phyloP scores from a whole-genome alignment of 2,888 invertebrate species.

The Leistus spinibarbis region DNA sequence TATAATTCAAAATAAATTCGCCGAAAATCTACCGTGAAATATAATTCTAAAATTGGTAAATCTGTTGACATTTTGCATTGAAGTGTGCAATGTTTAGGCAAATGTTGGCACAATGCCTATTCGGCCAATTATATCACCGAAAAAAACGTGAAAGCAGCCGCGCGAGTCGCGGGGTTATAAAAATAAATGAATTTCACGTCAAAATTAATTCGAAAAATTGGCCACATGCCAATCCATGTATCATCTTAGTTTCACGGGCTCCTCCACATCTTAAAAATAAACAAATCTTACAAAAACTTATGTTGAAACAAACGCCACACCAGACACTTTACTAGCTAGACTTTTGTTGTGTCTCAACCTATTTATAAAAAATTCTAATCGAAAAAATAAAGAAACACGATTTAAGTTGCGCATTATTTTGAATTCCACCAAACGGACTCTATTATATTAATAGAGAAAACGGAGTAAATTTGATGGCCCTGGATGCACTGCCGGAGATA shows the following conservation, averaged over 20 bases:
- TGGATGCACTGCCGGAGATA: neutral
- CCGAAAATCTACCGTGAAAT: too few species aligned
- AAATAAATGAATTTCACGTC: neutral
- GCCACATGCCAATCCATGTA: conserved; percentile 21
- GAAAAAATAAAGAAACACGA: neutral
- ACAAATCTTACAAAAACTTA: neutral
- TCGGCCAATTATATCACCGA: conserved; percentile 35
- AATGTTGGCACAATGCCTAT: conserved; percentile 24
- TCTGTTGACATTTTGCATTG: neutral
- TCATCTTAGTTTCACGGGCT: conserved; percentile 24
- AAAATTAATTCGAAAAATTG: neutral
- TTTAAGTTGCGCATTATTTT: neutral
- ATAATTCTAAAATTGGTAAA: neutral
- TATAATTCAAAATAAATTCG: neutral
- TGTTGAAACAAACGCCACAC: neutral
- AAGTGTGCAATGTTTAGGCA: neutral
- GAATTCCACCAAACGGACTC: too few species aligned
- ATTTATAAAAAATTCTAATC: neutral
- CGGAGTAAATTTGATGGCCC: too few species aligned
- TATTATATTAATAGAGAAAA: too few species aligned
- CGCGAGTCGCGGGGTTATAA: neutral
- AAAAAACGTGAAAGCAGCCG: conserved; percentile 20
- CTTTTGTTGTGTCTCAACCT: neutral
- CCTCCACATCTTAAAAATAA: conserved; percentile 21
- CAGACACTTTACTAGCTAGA: neutral